Evolutionary conservation across 2,113 vertebrate species (phyloP).

Genomic region (Cnemophilus loriae): DNA sequence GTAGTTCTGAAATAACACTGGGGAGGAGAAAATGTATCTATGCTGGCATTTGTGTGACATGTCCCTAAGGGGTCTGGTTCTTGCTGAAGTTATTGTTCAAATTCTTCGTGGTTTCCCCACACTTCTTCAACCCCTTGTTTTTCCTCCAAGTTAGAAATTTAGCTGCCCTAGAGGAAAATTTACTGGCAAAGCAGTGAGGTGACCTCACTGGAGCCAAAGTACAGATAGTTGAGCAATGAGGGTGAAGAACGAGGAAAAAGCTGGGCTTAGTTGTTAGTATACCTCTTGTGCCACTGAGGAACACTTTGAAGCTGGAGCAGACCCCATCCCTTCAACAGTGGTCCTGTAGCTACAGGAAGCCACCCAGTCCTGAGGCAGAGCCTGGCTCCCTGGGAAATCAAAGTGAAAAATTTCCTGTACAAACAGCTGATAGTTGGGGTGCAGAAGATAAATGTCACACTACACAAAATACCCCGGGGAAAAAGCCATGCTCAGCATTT

Average conservation of each 20-base stretch:
- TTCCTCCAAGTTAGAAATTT: background rate
- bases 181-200: background rate
- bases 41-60: background rate
- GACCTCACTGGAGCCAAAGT: background rate
- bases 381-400: background rate
- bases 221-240: background rate
- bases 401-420: background rate
- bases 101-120: background rate
- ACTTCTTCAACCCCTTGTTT: background rate
- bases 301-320: fast-evolving
- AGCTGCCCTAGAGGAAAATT: background rate
- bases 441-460: background rate
- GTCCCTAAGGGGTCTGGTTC: background rate
- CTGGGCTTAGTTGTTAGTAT: fast-evolving
- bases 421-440: background rate
- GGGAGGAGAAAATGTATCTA: too few species aligned
- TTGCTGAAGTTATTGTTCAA: background rate
- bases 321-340: background rate
- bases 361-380: background rate
- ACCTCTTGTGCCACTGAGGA: background rate
- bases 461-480: background rate
- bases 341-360: background rate
- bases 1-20: background rate
- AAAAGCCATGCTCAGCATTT: background rate
- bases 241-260: fast-evolving